Evolutionary conservation across 2,113 vertebrate genomes (phyloP), one percentile per base, ranked within the genome.

Genomic region (Semnornis frantzii): DNA sequence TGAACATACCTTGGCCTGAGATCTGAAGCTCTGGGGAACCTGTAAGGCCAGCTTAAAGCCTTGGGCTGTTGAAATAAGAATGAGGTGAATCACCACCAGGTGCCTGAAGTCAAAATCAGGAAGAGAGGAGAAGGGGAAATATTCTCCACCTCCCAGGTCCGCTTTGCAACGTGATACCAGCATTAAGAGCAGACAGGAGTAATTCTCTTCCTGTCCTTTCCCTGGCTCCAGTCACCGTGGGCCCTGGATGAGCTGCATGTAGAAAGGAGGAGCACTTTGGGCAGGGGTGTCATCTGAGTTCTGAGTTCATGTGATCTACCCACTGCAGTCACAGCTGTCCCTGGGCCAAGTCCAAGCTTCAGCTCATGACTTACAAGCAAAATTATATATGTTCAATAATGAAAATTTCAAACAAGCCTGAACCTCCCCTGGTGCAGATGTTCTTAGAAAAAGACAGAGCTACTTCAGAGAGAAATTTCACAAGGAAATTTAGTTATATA

Each of bases 11-110:
- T 83, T 88, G 65, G 80, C 58, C 58, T 81, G 72, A 21, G 68
- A 91, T 89, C 75, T 80, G 68, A 92, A 76, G 59, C 57, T 79
- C 42, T 90, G 68, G 57, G 34, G 48, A 93, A 90, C 76, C 48
- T 93, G 82, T 54, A 90, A 54, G 54, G 37, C 65, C 58, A 84
- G 85, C 44, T 92, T 72, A 54, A 76, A 69, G 65, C 72, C 62
- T 74, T 52, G 15, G 31, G 42, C 71, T 81, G 16, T 64, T 93
- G n/a, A 73, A 81, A 15, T 68, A 65, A 94, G 59, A 85, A 11
- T 31, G 75, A 78, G 10, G 27, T 94, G 80, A 95, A 31, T 90
- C 88, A 91, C 39, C 62, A 58, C 28, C 33, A 80, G 64, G 44
- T 90, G 46, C 42, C 90, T 91, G 78, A 91, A 88, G 9, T 7